Percentiles rank a stretch among this genome's conserved stretches.
Evolutionary conservation across 2,888 invertebrate species (phyloP).

Genomic region (Tenthredo amoena): DNA sequence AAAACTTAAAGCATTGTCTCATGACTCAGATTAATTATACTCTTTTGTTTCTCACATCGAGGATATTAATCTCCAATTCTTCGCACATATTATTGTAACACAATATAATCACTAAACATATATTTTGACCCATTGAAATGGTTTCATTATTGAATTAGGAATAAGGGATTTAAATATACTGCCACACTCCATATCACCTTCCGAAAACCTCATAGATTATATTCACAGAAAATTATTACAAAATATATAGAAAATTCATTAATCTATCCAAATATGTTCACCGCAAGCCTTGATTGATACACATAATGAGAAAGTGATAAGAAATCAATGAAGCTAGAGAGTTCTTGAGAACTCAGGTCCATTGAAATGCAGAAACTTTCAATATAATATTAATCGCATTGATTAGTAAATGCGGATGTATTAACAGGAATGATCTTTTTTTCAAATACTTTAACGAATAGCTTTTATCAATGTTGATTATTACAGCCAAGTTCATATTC

Average conservation of each 20-base stretch:
- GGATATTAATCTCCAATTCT: not conserved
- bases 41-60: not conserved
- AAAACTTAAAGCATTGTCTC: constrained; percentile 48
- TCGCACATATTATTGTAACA: not conserved
- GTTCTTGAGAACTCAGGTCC: not conserved
- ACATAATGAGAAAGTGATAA: not conserved
- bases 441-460: not conserved
- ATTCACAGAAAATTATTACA: not conserved
- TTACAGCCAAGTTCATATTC: not conserved
- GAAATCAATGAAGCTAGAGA: not conserved
- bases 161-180: not conserved
- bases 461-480: not conserved
- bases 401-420: not conserved
- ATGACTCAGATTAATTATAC: not conserved
- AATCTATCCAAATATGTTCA: not conserved
- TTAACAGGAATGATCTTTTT: not conserved
- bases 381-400: not conserved
- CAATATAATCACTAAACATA: not conserved
- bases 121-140: not conserved
- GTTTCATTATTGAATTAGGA: not conserved
- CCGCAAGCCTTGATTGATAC: not conserved
- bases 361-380: not conserved
- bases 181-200: not conserved
- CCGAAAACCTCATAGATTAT: not conserved
- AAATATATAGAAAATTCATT: not conserved